A percentile compares a stretch with the other conserved stretches of the same genome.
phyloP scores from a whole-genome alignment of 2,113 vertebrate species.

The Ptychochromis oligacanthus region DNA sequence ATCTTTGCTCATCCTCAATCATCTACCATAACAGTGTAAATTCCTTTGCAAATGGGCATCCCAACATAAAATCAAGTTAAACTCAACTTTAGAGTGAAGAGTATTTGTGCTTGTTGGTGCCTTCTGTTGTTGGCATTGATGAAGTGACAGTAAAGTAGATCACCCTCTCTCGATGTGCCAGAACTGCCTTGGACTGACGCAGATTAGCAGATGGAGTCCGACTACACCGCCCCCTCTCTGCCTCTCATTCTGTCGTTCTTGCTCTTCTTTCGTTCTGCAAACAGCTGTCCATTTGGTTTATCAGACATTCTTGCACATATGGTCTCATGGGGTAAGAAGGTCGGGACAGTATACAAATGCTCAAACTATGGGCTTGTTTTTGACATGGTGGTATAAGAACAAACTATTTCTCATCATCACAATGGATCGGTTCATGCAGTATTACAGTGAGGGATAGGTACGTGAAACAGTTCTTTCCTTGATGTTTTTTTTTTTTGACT shows the following conservation, averaged over 20 bases:
- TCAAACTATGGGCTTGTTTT: not conserved
- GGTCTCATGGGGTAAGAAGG: constrained; percentile 20
- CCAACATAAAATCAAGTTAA: constrained; percentile 12
- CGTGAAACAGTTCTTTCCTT: not conserved
- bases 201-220: constrained; percentile 71
- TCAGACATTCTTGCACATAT: constrained; percentile 21
- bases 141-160: constrained; percentile 38
- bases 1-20: not conserved
- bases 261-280: constrained; percentile 38
- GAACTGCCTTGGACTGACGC: constrained; percentile 62
- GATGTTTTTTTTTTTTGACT: not conserved
- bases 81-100: not conserved
- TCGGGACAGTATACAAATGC: constrained; percentile 7
- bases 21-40: not conserved
- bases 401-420: not conserved
- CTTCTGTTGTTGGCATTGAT: constrained; percentile 45
- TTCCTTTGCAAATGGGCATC: not conserved
- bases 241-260: constrained; percentile 34
- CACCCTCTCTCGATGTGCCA: constrained; percentile 50
- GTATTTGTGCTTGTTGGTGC: constrained; percentile 30
- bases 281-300: constrained; percentile 50
- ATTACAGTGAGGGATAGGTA: not conserved
- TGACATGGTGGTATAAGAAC: not conserved
- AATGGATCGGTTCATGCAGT: not conserved
- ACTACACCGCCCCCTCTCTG: constrained; percentile 22